Base-by-base conservation (phyloP, 2,888 invertebrate genomes). In the Mechanitis messenoides region DNA sequence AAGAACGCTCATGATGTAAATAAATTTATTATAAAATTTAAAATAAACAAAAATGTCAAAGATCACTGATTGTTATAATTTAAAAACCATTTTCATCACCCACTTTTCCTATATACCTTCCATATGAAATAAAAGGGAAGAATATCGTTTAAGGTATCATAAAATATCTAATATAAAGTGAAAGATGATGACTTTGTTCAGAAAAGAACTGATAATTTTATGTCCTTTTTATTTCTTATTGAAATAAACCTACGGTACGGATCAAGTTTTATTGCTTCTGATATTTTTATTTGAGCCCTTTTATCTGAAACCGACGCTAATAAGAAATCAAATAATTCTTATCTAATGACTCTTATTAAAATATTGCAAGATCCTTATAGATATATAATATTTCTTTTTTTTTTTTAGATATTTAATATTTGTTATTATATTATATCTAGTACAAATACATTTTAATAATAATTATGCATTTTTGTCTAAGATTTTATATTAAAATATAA, bases 131-230 rank as follows among this genome's bases (percentile, higher is more conserved):
- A 45, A 12, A 59, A 31, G 55, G 47, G 55, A 7, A 35, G 20
- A 35, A 12, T 58, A 53, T 58, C 6, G 12, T 55, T 58, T 50
- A 42, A 45, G 31, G 28, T 46, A 33, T 62, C 57, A 59, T 63
- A 53, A 55, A 58, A 60, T 58, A 60, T 28, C n/a, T 47, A 58
- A 53, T 46, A 58, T 60, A 45, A 56, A 47, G 55, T 45, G 54
- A 61, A 61, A 46, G 54, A 42, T 63, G 63, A 60, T 59, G 47
- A 57, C 42, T 60, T 55, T 12, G 47, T 20, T 28, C 45, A 53
- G 35, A 60, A 58, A 63, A 38, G 50, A 58, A 45, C 58, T 58
- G 63, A 60, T 60, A 59, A 60, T 60, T 63, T 63, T 58, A 60
- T 58, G 58, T 55, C 63, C 55, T 60, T 63, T 63, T 63, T 60